These are phyloP conservation scores for Enchytraeus crypticus DNA, from an alignment of 2,888 invertebrate species.

Conservation along the genomic window DNA sequence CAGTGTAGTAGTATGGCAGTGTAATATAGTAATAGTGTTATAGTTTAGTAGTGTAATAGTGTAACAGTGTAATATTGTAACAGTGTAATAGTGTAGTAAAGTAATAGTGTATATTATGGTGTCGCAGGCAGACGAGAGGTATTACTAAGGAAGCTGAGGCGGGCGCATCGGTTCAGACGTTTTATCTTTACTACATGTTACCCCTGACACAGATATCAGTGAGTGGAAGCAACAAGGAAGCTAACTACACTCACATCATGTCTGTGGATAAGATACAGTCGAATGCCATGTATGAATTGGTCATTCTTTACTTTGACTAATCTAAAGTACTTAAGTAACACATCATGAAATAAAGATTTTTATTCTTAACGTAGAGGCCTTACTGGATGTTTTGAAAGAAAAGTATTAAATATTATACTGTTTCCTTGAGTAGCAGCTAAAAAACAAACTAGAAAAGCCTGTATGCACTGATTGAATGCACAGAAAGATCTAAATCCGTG, in stretches of 20 bases:
- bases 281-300: slow-evolving; percentile 12
- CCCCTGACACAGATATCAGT: slow-evolving; percentile 19
- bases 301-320: not conserved
- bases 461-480: too few relatives aligned
- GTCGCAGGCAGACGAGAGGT: slow-evolving; percentile 19
- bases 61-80: too few relatives aligned
- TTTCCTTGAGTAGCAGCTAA: too few relatives aligned
- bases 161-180: slow-evolving; percentile 8
- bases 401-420: not conserved
- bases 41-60: too few relatives aligned
- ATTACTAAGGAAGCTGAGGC: slow-evolving; percentile 16
- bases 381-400: not conserved
- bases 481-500: too few relatives aligned
- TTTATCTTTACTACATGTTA: slow-evolving; percentile 20
- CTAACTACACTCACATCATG: slow-evolving; percentile 25
- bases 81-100: too few relatives aligned
- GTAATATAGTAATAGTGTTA: too few relatives aligned
- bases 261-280: slow-evolving; percentile 19
- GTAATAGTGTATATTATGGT: too few relatives aligned
- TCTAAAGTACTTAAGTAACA: not conserved
- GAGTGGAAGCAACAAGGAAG: not conserved
- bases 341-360: not conserved
- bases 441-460: too few relatives aligned
- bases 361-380: not conserved
- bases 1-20: too few relatives aligned